phyloP scores from a whole-genome alignment of 1,140 invertebrate genomes.

The Scaptomyza pallida region DNA sequence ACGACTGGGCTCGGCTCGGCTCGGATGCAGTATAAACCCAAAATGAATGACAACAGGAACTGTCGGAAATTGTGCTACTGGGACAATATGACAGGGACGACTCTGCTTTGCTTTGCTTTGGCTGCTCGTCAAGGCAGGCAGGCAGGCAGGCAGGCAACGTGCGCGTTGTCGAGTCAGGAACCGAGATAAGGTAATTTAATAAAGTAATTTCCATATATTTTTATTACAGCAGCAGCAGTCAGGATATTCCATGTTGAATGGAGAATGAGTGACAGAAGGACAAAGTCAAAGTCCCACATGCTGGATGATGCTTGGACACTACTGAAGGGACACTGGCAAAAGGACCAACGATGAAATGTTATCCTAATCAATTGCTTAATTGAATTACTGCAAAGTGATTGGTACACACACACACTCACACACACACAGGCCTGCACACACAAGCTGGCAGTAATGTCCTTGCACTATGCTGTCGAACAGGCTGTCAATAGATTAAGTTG shows the following conservation, averaged over 20 bases:
- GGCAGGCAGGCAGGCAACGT: not conserved
- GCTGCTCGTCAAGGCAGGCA: not conserved
- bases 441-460: no score
- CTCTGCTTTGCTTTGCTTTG: no score
- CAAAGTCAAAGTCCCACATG: not conserved
- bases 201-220: slow-evolving; percentile 81
- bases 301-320: not conserved
- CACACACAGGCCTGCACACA: not conserved
- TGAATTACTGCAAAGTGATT: slow-evolving; percentile 50
- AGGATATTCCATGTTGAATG: not conserved
- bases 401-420: not conserved
- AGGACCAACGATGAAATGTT: slow-evolving; percentile 54
- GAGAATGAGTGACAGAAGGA: no score
- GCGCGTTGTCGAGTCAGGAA: slow-evolving; percentile 51
- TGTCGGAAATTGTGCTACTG: slow-evolving; percentile 64
- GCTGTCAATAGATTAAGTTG: slow-evolving; percentile 1
- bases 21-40: slow-evolving; percentile 24
- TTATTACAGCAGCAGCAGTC: slow-evolving; percentile 53
- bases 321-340: not conserved
- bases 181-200: slow-evolving; percentile 77
- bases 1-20: not conserved
- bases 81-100: slow-evolving; percentile 49
- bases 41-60: slow-evolving; percentile 71
- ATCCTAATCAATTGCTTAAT: slow-evolving; percentile 73
- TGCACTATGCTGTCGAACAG: no score